phyloP scores from a whole-genome alignment of 2,797 vertebrate species.

The Babyrousa celebensis region DNA sequence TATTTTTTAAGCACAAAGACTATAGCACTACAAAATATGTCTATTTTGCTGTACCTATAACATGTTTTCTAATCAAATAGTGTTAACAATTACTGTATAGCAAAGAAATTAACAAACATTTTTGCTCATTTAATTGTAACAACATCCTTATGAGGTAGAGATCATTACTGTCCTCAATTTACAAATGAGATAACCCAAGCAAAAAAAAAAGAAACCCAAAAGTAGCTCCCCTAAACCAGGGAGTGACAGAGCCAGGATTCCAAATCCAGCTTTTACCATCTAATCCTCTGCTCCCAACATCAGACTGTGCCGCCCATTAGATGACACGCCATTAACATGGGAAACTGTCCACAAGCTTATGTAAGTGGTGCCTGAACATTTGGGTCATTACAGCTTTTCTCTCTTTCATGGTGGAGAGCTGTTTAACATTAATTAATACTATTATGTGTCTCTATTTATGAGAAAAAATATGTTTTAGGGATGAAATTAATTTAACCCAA shows the following conservation, averaged over 20 bases:
- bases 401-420: not conserved
- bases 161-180: not conserved
- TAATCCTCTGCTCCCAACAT: not conserved
- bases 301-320: not conserved
- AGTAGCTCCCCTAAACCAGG: not conserved
- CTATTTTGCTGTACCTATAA: not conserved
- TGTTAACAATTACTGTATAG: not conserved
- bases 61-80: not conserved
- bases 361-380: not conserved
- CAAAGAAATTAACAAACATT: not conserved
- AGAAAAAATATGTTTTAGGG: not conserved
- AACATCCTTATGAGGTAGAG: not conserved
- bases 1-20: not conserved
- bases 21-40: not conserved
- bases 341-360: not conserved
- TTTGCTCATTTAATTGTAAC: not conserved
- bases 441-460: not conserved
- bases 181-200: not conserved
- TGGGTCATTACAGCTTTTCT: not conserved
- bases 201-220: not conserved
- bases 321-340: not conserved
- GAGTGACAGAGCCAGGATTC: not conserved
- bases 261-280: not conserved
- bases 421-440: not conserved
- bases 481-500: not conserved